phyloP scores from a whole-genome alignment of 2,797 vertebrate species.

The Garrulus glandarius region DNA sequence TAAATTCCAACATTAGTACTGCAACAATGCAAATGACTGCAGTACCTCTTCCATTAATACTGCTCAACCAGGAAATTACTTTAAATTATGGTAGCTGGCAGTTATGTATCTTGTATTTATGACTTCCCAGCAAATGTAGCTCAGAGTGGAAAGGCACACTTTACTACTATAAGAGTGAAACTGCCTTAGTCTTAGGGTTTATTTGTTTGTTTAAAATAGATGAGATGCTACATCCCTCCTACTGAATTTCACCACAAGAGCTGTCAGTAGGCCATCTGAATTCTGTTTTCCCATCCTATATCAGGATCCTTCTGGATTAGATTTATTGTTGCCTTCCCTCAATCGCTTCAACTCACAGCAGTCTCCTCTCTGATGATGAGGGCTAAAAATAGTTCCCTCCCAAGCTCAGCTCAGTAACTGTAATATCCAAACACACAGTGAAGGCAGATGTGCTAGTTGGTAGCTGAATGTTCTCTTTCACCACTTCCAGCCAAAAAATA shows the following conservation, averaged over 20 bases:
- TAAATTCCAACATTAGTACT: slow-evolving; percentile 8
- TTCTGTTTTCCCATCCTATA: not conserved
- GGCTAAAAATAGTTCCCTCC: slow-evolving; percentile 30
- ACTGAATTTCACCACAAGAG: slow-evolving; percentile 5
- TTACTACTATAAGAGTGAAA: not conserved
- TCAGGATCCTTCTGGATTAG: not conserved
- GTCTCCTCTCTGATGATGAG: not conserved
- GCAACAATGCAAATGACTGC: slow-evolving; percentile 26
- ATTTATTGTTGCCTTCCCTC: slow-evolving; percentile 23
- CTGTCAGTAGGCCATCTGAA: slow-evolving; percentile 2
- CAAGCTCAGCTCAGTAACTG: not conserved
- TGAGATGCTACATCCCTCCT: not conserved
- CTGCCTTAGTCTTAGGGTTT: not conserved
- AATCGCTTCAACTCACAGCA: not conserved
- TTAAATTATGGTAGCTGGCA: slow-evolving; percentile 34
- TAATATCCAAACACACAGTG: not conserved
- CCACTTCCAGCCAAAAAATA: not conserved
- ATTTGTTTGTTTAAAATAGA: slow-evolving; percentile 32
- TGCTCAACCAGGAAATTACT: slow-evolving; percentile 25
- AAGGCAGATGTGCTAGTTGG: not conserved
- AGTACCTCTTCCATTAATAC: slow-evolving; percentile 21
- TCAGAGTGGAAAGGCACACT: not conserved
- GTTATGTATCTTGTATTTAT: not conserved
- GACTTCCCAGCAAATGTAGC: slow-evolving; percentile 1
- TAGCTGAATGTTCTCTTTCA: slow-evolving; percentile 13